Base-by-base conservation (phyloP, 2,113 vertebrate genomes). In the Melanotaenia duboulayi region DNA sequence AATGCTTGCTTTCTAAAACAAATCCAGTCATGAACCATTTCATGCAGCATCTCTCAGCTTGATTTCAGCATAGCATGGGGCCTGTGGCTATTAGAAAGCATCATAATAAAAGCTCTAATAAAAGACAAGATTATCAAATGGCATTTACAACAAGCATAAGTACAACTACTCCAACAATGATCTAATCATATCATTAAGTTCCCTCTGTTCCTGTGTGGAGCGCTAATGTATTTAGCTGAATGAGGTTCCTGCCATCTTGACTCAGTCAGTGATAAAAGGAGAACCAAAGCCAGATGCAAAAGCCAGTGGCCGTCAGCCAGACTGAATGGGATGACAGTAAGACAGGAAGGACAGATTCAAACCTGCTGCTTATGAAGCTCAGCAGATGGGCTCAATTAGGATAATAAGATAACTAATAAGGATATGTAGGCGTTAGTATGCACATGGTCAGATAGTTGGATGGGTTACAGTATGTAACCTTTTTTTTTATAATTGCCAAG, bases 171-270 rank as follows among this genome's bases (percentile, higher is more conserved):
- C 74, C 55, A 42, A 23, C 37, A 24, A 20, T 32, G 28, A 46
- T 65, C 69, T 87, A 87, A 92, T 86, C 74, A 59, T 54, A 90
- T 87, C 49, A 86, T 17, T 20, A 69, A 20, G 66, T 56, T 73
- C 62, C 68, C 50, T 17, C 7, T 65, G 82, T 70, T 83, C 73
- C 82, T 90, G 72, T 64, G 76, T 55, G 68, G 54, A n/a, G 46
- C 69, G 48, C 83, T 87, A 91, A 89, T 52, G 46, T 87, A 72
- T 89, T 93, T 89, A 92, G 70, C 80, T 81, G 69, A 82, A 89
- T 67, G 76, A 86, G 71, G 71, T 61, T 76, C 67, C 69, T 71
- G 83, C 81, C 69, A 71, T 74, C 70, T 62, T 4, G 13, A 76
- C 65, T 78, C 68, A 71, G 63, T 52, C 62, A 74, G 69, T 63